phyloP scores from a whole-genome alignment of 2,797 vertebrate genomes.

The Protonibea diacanthus region DNA sequence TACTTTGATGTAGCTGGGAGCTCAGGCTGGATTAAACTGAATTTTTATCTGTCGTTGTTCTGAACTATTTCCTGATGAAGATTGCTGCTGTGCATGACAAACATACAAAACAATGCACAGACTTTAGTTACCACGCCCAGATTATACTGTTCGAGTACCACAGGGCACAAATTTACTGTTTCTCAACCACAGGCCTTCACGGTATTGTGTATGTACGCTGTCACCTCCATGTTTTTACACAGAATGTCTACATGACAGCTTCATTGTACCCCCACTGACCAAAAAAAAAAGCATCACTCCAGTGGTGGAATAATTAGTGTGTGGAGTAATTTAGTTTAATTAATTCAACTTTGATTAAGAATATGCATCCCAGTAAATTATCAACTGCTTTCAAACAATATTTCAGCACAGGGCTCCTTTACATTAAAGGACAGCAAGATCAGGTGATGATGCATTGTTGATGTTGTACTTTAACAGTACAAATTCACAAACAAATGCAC shows the following conservation, averaged over 20 bases:
- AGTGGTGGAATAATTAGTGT: neutral
- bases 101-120: neutral
- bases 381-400: neutral
- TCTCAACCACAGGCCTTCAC: neutral
- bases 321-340: neutral
- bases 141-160: neutral
- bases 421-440: neutral
- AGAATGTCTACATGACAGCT: neutral
- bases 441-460: neutral
- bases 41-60: neutral
- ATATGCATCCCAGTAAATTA: neutral
- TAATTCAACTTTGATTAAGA: neutral
- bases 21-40: neutral
- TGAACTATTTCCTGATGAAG: neutral
- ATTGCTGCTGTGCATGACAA: neutral
- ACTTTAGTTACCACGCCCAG: neutral
- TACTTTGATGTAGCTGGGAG: conserved; percentile 42
- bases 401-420: neutral
- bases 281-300: neutral
- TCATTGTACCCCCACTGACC: neutral
- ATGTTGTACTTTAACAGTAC: neutral
- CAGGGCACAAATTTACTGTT: neutral
- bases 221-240: neutral
- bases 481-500: neutral
- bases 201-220: neutral